Conservation (phyloP, 2,113 vertebrate species). For the Pomatostomus ruficeps region DNA sequence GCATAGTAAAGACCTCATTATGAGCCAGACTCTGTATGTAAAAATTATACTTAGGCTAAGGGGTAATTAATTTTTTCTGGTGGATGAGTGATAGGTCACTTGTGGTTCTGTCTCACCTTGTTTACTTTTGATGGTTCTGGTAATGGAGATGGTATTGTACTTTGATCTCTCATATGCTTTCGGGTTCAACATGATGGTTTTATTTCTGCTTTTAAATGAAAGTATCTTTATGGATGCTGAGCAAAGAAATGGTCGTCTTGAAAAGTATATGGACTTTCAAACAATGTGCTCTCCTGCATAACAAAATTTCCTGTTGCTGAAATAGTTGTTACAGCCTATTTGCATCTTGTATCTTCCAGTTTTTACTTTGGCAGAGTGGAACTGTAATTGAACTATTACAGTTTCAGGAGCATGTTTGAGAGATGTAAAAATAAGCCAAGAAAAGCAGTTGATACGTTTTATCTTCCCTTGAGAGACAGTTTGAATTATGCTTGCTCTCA, state of each 20-base stretch:
- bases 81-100: slow-evolving; percentile 50
- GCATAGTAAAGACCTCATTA: slow-evolving; percentile 71
- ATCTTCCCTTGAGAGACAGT: background rate
- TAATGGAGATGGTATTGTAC: background rate
- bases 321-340: background rate
- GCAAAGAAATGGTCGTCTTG: background rate
- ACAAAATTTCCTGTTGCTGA: background rate
- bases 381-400: background rate
- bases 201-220: background rate
- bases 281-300: background rate
- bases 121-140: background rate
- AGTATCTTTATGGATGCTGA: background rate
- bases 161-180: background rate
- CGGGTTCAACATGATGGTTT: background rate
- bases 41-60: slow-evolving; percentile 34
- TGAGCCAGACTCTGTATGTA: slow-evolving; percentile 25
- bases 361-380: background rate
- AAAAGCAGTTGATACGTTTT: background rate
- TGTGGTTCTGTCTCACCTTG: slow-evolving; percentile 30
- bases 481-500: background rate
- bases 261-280: background rate
- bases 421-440: background rate
- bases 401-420: background rate
- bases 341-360: background rate
- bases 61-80: slow-evolving; percentile 70